Percentiles rank a stretch among this genome's conserved stretches.
Evolutionary conservation across 2,113 vertebrate genomes (phyloP).

Genomic region (Brachyhypopomus occidentalis): DNA sequence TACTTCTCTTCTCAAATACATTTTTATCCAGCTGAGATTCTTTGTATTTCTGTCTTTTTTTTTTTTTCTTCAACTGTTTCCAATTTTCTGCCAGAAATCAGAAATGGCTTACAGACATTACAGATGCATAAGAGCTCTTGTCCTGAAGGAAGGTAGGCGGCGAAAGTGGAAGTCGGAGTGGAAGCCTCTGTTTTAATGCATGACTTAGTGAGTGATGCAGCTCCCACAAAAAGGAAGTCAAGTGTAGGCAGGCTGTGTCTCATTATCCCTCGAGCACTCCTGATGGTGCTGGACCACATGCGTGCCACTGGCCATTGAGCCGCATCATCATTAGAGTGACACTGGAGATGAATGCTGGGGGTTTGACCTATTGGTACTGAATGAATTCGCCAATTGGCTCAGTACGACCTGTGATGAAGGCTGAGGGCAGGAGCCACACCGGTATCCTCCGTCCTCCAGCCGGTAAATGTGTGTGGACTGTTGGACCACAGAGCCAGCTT

Average conservation of each 20-base stretch:
- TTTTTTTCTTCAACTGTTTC: not conserved
- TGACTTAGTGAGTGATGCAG: conserved; percentile 26
- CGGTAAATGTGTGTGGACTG: too few species aligned
- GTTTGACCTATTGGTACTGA: not conserved
- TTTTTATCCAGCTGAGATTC: not conserved
- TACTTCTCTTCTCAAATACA: not conserved
- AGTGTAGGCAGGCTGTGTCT: conserved; percentile 20
- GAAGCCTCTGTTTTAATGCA: conserved; percentile 21
- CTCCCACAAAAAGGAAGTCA: not conserved
- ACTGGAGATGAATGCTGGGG: not conserved
- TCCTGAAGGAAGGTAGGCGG: not conserved
- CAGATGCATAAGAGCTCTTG: not conserved
- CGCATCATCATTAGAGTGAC: not conserved
- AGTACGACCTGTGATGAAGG: too few species aligned
- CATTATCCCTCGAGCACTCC: conserved; percentile 40
- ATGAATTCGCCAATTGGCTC: too few species aligned
- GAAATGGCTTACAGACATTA: conserved; percentile 23
- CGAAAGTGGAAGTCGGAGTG: not conserved
- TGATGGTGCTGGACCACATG: conserved; percentile 1
- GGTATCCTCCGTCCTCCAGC: too few species aligned
- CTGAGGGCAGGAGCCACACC: too few species aligned
- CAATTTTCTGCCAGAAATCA: not conserved
- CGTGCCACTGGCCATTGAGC: not conserved
- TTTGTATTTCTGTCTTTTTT: not conserved
- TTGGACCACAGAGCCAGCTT: too few species aligned